These are phyloP conservation scores for Zootoca vivipara DNA, from an alignment of 2,113 vertebrate species.

Conservation along the genomic window DNA sequence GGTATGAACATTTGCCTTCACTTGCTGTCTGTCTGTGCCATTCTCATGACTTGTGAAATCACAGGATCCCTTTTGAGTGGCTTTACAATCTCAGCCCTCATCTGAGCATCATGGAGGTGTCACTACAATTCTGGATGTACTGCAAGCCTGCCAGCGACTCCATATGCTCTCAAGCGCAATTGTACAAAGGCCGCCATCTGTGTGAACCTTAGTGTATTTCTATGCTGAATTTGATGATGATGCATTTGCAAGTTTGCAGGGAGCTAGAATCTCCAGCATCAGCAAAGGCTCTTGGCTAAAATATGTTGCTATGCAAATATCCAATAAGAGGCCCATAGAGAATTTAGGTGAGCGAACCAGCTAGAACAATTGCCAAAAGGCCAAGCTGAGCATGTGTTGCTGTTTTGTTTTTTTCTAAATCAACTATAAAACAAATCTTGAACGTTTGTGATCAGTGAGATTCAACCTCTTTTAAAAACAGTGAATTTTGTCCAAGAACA, in stretches of 20 bases:
- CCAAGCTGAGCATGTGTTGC: background rate
- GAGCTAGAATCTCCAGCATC: background rate
- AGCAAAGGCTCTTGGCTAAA: background rate
- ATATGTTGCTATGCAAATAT: slow-evolving; percentile 6
- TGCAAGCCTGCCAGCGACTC: background rate
- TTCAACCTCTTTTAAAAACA: background rate
- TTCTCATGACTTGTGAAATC: background rate
- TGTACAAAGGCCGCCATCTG: background rate
- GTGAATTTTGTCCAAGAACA: background rate
- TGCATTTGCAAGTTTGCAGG: slow-evolving; percentile 3
- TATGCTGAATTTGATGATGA: background rate
- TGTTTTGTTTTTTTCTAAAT: background rate
- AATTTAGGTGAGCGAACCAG: background rate
- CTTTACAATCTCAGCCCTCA: background rate
- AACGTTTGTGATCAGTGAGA: background rate
- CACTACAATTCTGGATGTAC: background rate
- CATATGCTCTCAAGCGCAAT: background rate
- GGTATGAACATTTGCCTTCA: background rate
- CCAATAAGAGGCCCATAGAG: background rate
- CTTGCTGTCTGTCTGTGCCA: background rate
- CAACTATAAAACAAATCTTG: background rate
- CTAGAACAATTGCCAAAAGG: background rate
- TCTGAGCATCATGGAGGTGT: background rate
- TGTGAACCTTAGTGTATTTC: background rate
- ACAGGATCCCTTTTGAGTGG: background rate